Percentiles rank a stretch among this genome's conserved stretches.
Conservation (phyloP, 2,888 invertebrate genomes). For the Leptinotarsa juncta region DNA sequence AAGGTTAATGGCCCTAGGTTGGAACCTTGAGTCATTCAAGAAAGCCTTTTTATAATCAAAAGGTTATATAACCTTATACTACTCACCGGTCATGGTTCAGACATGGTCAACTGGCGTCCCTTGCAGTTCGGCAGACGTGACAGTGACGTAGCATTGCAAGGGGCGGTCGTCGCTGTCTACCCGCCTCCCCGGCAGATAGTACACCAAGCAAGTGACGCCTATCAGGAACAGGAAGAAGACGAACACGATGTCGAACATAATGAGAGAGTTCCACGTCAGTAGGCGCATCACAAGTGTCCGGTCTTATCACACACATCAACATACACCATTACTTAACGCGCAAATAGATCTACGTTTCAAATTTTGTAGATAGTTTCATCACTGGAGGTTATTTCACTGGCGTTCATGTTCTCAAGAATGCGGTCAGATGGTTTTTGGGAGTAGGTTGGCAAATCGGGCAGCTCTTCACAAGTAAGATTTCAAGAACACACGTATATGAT, state of each 20-base stretch:
- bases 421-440: too few species aligned
- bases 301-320: slow-evolving; percentile 15
- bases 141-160: slow-evolving; percentile 63
- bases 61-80: background rate
- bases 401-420: too few species aligned
- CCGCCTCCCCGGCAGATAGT: slow-evolving; percentile 77
- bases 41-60: too few species aligned
- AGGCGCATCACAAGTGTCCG: slow-evolving; percentile 77
- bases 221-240: slow-evolving; percentile 87
- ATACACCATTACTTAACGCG: slow-evolving; percentile 12
- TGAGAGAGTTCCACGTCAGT: slow-evolving; percentile 86
- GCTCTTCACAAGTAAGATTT: too few species aligned
- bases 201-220: slow-evolving; percentile 84
- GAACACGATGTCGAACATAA: slow-evolving; percentile 91
- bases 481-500: too few species aligned
- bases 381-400: too few species aligned
- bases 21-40: too few species aligned
- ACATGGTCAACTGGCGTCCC: slow-evolving; percentile 64
- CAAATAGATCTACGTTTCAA: background rate
- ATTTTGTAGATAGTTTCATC: background rate
- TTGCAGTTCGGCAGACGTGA: slow-evolving; percentile 57
- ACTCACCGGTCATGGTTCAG: slow-evolving; percentile 56
- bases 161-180: slow-evolving; percentile 66
- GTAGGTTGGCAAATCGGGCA: too few species aligned
- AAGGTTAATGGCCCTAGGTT: too few species aligned